Evolutionary conservation across 2,113 vertebrate species (phyloP).

Genomic region (Anser brachyrhynchus): DNA sequence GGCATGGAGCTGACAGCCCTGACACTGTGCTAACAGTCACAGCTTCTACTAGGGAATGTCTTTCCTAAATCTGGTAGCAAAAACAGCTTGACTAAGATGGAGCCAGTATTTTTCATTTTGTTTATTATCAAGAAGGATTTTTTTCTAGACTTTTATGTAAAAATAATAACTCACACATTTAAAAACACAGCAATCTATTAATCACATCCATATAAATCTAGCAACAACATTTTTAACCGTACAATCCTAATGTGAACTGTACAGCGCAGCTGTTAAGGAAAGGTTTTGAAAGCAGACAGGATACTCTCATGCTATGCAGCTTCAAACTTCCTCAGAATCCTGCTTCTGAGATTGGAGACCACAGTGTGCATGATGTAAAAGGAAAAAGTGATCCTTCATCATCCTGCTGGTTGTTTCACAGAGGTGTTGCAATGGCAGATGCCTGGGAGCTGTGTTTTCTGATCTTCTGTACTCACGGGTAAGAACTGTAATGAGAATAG

Average conservation of each 20-base stretch:
- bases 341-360: not conserved
- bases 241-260: not conserved
- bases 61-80: not conserved
- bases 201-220: not conserved
- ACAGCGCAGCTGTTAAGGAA: not conserved
- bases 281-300: not conserved
- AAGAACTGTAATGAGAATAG: not conserved
- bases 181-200: not conserved
- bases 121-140: not conserved
- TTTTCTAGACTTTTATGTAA: not conserved
- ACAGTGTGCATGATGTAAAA: not conserved
- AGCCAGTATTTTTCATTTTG: not conserved
- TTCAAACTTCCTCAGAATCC: not conserved
- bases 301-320: not conserved
- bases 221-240: not conserved
- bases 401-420: not conserved
- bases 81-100: not conserved
- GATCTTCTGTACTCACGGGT: not conserved
- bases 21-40: not conserved
- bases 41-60: not conserved
- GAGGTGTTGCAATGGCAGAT: not conserved
- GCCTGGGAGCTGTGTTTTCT: not conserved
- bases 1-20: not conserved
- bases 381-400: not conserved
- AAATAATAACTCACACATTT: not conserved